Evolutionary conservation across 2,113 vertebrate species (phyloP), one percentile per base, ranked within the genome.

Genomic region (Pholis gunnellus): DNA sequence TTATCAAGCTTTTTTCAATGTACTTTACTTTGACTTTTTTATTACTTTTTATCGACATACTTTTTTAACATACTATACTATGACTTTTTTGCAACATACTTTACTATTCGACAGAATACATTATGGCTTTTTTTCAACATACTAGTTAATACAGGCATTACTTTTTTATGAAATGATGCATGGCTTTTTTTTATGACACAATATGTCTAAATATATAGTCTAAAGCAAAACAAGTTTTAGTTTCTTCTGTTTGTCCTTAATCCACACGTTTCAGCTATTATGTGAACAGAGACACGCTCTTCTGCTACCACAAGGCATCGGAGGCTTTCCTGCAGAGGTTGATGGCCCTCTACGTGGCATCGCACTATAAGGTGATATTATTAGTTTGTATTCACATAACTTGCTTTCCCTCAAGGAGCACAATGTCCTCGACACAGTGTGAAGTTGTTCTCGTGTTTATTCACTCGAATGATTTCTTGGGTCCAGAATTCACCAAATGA

Each of bases 331-430:
- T 99, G 38, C 98, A 99, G 83, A 95, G 97, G 42, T 89, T 99
- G 9, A 97, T 99, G 98, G 97, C 97, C n/a, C 97, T 99, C 0
- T 99, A 98, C 1, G 98, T 99, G 81, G 97, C 98, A 13, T 99
- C 98, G 3, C 98, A 99, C 88, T 99, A 99, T 91, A 99, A 99
- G 97, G 98, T 98, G 87, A 89, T 13, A 0, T 42, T 10, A 7
- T 50, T 9, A 25, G 8, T 36, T 70, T 73, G 13, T 9, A 27
- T 22, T 50, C 6, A 7, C 29, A 29, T 14, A 13, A 29, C 27
- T 31, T 20, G 0, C 6, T 57, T 57, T 34, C 18, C 17, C 9
- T 59, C 8, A 10, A 14, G 27, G 6, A 54, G 20, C 2, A 13
- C 15, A 3, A 8, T 29, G 1, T n/a, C 42, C 4, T 13, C 5